Base-by-base conservation (phyloP, 2,113 vertebrate genomes). In the Nibea albiflora region DNA sequence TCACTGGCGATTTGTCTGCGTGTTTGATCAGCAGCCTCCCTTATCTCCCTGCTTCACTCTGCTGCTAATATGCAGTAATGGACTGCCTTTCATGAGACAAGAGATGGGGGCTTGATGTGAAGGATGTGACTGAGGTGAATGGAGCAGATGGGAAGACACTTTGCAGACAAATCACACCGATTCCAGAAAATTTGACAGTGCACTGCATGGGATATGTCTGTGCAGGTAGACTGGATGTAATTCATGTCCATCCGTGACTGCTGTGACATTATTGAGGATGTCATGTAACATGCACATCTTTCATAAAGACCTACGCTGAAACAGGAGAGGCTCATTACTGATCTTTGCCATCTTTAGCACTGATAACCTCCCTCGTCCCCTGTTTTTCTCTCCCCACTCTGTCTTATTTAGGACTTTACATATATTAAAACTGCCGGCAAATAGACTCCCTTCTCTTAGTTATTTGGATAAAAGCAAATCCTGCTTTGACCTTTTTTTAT, bases 11-110 rank as follows among this genome's bases (percentile, higher is more conserved):
- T 95, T 93, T 93, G 91, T 93, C 90, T 87, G 84, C 73, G 68
- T 89, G 90, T 94, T 94, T 95, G 95, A 95, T 95, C 93, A 93
- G 85, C 80, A 76, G 87, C 71, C 86, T 86, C 84, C 74, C 90
- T 92, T 93, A 89, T 94, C 92, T 92, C 85, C 69, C 88, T 70
- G 85, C 81, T 76, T 89, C 85, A 85, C 90, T 92, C 86, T 57
- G 81, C 88, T 89, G 88, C 92, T 94, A 93, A 94, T 93, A 90
- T 87, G 89, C 78, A 84, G 83, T 93, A 93, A 93, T 93, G 85
- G 92, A 91, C 90, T 81, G 78, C 88, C 90, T 92, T 93, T 93
- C 90, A 88, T 83, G 90, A 91, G 86, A 84, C 85, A 79, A 82
- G 80, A 88, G 89, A 92, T 5, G 17, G 61, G 52, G 82, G 75